Percentiles rank a stretch among this genome's conserved stretches.
These are phyloP conservation scores for Pseudomyrmex cubaensis DNA, from an alignment of 1,140 invertebrate species.

Conservation along the genomic window DNA sequence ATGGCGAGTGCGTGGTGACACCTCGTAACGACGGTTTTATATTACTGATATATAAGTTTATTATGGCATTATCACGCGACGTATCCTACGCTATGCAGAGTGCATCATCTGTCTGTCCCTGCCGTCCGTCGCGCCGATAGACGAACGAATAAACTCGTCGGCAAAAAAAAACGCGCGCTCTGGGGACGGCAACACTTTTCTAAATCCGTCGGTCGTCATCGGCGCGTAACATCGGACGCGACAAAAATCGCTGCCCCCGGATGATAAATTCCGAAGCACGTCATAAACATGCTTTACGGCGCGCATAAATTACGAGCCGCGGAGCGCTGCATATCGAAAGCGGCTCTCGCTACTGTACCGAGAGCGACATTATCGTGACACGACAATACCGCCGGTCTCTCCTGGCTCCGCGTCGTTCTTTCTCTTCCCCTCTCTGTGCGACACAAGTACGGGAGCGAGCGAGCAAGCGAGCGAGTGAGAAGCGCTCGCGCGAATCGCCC, in stretches of 20 bases:
- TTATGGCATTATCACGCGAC: conserved; percentile 6
- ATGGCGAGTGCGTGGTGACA: conserved; percentile 3
- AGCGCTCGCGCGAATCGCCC: conserved; percentile 39
- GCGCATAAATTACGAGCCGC: conserved; percentile 53
- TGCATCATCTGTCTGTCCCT: neutral
- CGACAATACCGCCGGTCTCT: conserved; percentile 40
- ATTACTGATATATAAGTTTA: conserved; percentile 39
- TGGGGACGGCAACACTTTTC: neutral
- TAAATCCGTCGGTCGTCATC: conserved; percentile 33
- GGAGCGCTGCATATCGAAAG: conserved; percentile 48
- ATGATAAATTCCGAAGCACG: conserved; percentile 56
- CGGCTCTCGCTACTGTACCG: conserved; percentile 49
- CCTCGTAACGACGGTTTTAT: conserved; percentile 32
- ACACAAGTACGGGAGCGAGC: conserved; percentile 12
- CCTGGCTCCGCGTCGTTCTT: neutral
- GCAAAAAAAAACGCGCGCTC: neutral
- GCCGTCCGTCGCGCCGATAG: neutral
- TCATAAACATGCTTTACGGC: conserved; percentile 57
- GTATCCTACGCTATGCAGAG: too few relatives aligned
- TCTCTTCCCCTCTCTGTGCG: neutral
- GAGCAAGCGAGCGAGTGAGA: conserved; percentile 3
- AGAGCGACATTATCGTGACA: conserved; percentile 59
- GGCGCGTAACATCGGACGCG: conserved; percentile 32
- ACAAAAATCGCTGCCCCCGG: conserved; percentile 38
- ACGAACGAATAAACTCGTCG: conserved; percentile 11